A percentile compares a stretch with the other conserved stretches of the same genome.
Conservation (phyloP, 1,140 invertebrate genomes). For the Brachionus rotundiformis region DNA sequence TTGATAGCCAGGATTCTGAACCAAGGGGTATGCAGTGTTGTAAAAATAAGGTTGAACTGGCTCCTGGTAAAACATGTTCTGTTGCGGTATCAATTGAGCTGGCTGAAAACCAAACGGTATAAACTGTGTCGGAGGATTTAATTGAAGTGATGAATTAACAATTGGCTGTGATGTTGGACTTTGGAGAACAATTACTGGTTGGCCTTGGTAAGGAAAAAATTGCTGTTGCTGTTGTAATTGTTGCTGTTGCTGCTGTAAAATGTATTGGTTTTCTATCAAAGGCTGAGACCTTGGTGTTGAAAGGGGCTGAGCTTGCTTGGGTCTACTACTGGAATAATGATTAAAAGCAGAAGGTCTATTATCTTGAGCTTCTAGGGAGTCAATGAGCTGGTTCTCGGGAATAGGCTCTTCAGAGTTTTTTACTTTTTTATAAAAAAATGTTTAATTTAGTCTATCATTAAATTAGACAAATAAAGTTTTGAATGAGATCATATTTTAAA, state of each 20-base stretch:
- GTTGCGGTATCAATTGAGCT: conserved; percentile 1
- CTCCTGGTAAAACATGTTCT: conserved; percentile 49
- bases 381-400: not conserved
- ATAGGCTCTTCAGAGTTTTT: conserved; percentile 19
- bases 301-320: not conserved
- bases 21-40: conserved; percentile 30
- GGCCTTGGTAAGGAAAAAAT: conserved; percentile 17
- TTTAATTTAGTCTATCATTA: not conserved
- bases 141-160: conserved; percentile 42
- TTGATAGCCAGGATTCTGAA: not conserved
- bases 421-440: not conserved
- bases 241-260: conserved; percentile 34
- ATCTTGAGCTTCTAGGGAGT: not conserved
- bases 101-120: not conserved
- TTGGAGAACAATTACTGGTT: not conserved
- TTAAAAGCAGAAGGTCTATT: not conserved
- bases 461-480: not conserved
- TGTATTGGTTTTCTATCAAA: conserved; percentile 25
- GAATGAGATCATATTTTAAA: not conserved
- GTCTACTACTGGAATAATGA: not conserved
- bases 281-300: not conserved
- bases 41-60: conserved; percentile 28
- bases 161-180: conserved; percentile 15
- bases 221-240: conserved; percentile 2
- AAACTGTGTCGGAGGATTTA: conserved; percentile 6